These are phyloP conservation scores for Leiothrix lutea DNA, from an alignment of 2,113 vertebrate species.

Conservation along the genomic window DNA sequence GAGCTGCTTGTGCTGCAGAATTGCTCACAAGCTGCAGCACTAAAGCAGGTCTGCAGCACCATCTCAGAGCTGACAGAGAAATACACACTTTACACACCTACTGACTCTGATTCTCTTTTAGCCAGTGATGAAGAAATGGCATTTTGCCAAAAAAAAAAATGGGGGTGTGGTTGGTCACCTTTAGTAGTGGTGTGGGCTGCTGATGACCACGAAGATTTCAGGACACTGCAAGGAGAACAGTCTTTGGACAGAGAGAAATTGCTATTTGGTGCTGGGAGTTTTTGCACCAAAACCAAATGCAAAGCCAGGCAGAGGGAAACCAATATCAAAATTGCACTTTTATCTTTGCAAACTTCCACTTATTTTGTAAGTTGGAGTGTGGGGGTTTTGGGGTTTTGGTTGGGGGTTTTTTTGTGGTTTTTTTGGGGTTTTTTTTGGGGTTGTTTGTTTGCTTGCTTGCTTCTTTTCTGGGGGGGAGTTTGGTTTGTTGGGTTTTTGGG, in stretches of 20 bases:
- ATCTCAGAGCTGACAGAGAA: not conserved
- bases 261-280: not conserved
- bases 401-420: not conserved
- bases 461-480: no score
- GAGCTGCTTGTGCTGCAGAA: not conserved
- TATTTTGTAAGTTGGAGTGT: not conserved
- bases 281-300: not conserved
- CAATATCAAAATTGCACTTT: rapidly evolving
- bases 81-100: not conserved
- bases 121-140: not conserved
- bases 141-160: not conserved
- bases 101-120: not conserved
- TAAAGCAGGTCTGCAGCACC: not conserved
- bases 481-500: no score
- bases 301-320: not conserved
- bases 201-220: not conserved
- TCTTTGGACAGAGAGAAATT: not conserved
- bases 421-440: not conserved
- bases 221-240: not conserved
- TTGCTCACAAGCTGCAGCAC: not conserved
- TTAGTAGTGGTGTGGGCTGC: not conserved
- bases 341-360: not conserved
- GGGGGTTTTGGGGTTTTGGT: no score
- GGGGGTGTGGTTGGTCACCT: rapidly evolving
- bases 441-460: no score